Conservation (phyloP, 2,888 invertebrate species). For the Microchrysa polita region DNA sequence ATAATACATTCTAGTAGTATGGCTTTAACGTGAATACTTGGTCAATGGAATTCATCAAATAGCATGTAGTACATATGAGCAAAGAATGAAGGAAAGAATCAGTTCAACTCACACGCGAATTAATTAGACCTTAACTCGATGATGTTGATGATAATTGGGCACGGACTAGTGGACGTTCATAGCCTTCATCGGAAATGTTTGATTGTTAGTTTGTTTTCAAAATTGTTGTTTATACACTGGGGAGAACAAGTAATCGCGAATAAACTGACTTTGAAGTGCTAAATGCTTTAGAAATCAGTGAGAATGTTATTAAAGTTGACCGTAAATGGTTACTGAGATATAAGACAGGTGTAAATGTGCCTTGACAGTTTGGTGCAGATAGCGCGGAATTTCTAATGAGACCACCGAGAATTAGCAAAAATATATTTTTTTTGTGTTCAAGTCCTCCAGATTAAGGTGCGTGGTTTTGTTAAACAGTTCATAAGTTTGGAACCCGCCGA, state of each 20-base stretch:
- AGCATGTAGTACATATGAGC: too few relatives aligned
- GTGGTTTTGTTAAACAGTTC: too few relatives aligned
- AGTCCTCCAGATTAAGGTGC: too few relatives aligned
- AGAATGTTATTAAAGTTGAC: neutral
- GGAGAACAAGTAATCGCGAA: neutral
- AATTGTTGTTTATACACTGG: neutral
- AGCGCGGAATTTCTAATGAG: too few relatives aligned
- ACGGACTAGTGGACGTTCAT: neutral
- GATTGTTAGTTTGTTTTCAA: neutral
- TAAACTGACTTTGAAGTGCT: neutral
- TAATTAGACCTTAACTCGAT: slow-evolving; percentile 16
- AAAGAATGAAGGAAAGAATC: neutral
- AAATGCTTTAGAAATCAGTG: neutral
- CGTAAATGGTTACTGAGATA: neutral
- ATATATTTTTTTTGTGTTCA: too few relatives aligned
- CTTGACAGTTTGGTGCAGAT: too few relatives aligned
- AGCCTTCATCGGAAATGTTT: neutral
- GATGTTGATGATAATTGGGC: slow-evolving; percentile 8
- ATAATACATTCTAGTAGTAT: neutral
- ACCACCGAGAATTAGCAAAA: too few relatives aligned
- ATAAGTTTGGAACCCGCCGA: too few relatives aligned
- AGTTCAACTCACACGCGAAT: neutral
- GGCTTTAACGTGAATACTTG: neutral
- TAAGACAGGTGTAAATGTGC: too few relatives aligned
- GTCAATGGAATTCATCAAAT: too few relatives aligned